Evolutionary conservation across 2,888 invertebrate genomes (phyloP), one percentile per base, ranked within the genome.

Genomic region (Eupithecia dodoneata): DNA sequence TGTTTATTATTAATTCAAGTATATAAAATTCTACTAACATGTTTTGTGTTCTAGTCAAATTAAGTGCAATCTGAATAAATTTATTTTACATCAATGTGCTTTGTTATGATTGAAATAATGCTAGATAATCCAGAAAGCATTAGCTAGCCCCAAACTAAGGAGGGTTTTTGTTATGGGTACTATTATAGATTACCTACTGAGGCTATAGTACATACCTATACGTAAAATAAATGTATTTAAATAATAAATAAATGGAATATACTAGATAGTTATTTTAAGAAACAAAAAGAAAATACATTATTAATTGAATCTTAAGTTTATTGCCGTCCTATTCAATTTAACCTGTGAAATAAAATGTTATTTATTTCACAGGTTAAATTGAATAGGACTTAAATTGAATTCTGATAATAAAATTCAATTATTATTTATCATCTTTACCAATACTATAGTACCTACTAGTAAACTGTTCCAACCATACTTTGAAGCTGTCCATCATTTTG

Each of bases 391-490:
- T 30, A 6, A 59, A 59, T 63, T 63, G 4, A 63, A 18, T 59
- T 10, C 18, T 18, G 63, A 10, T 59, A 59, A 30, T 10, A 10
- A 7, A 30, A 12, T 30, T 63, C 18, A 63, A 63, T 30, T 63
- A 18, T 18, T 2, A 0, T 30, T 30, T 30, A 71, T 18, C 12
- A 41, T 41, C 41, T 65, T 71, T 71, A 41, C 4, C 3, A 49
- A 72, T 72, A 67, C 49, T 7, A 3, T 41, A 30, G 30, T 75
- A 47, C n/a, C n/a, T n/a, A n/a, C 90, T 89, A 72, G 87, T 92
- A 81, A 94, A 95, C 75, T 90, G 85, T 84, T 90, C 87, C 55
- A 95, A 82, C 94, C 94, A 95, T 42, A 85, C 83, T 84, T 91
- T 91, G 80, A 95, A 94, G 59, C 86, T 83, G n/a, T 84, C 84